Percentiles rank a stretch among this genome's conserved stretches.
Conservation (phyloP, 2,113 vertebrate genomes). For the Stegastes partitus region DNA sequence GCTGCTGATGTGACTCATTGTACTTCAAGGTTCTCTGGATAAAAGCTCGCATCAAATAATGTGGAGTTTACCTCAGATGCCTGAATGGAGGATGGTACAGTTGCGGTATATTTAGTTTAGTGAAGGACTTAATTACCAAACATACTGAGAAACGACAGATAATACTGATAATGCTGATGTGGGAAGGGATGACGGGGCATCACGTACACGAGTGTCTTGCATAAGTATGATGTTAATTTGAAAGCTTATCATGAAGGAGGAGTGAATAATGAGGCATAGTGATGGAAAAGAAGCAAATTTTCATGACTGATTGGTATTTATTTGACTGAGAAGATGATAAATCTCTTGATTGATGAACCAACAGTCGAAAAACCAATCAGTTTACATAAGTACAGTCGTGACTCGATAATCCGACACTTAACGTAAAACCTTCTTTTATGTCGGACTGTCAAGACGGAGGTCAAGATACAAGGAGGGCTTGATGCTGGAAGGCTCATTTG, state of each 20-base stretch:
- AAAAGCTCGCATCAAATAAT: conserved; percentile 45
- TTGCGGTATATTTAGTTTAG: neutral
- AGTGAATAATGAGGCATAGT: neutral
- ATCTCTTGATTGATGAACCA: neutral
- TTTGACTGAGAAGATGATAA: too few species aligned
- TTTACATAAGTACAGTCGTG: too few species aligned
- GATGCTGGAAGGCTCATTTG: too few species aligned
- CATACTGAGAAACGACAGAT: neutral
- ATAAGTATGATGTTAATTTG: too few species aligned
- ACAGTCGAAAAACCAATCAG: neutral
- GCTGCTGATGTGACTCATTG: conserved; percentile 30
- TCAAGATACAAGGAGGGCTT: too few species aligned
- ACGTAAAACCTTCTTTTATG: too few species aligned
- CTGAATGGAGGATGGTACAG: neutral
- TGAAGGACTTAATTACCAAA: neutral
- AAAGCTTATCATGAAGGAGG: too few species aligned
- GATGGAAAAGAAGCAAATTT: neutral
- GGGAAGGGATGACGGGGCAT: neutral
- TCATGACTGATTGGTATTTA: too few species aligned
- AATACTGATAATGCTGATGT: neutral
- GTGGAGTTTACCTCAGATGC: conserved; percentile 18
- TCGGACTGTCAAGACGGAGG: too few species aligned
- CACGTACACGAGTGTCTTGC: too few species aligned
- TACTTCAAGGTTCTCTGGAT: conserved; percentile 55
- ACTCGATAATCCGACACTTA: too few species aligned